Conservation (phyloP, 2,888 invertebrate species). For the Drosophila gaucha region DNA sequence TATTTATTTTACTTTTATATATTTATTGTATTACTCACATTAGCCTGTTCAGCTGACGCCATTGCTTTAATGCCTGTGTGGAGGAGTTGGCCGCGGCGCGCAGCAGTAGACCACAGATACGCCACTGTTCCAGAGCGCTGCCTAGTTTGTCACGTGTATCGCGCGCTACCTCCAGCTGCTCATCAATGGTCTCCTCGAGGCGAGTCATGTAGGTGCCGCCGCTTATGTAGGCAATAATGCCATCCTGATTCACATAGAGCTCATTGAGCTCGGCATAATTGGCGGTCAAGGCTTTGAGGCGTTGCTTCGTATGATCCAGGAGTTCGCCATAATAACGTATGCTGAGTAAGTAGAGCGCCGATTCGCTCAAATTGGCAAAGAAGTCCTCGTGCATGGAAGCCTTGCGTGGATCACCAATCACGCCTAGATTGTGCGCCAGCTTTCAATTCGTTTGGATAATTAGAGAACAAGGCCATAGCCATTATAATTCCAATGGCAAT, state of each 20-base stretch:
- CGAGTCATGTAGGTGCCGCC: slow-evolving; percentile 84
- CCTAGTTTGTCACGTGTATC: slow-evolving; percentile 84
- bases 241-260: slow-evolving; percentile 83
- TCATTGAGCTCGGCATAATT: slow-evolving; percentile 81
- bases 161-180: slow-evolving; percentile 81
- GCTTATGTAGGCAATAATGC: slow-evolving; percentile 83
- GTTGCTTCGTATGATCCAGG: slow-evolving; percentile 81
- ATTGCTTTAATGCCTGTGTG: slow-evolving; percentile 78
- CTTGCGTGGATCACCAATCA: slow-evolving; percentile 81
- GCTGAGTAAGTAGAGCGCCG: slow-evolving; percentile 76
- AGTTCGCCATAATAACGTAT: slow-evolving; percentile 81
- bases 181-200: slow-evolving; percentile 82
- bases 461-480: slow-evolving; percentile 13
- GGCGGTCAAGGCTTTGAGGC: slow-evolving; percentile 75
- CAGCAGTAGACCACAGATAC: slow-evolving; percentile 83
- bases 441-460: slow-evolving; percentile 34
- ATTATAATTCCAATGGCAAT: slow-evolving; percentile 3
- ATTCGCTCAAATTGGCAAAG: slow-evolving; percentile 83
- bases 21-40: slow-evolving; percentile 57
- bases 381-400: slow-evolving; percentile 84
- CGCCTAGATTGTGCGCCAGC: slow-evolving; percentile 82
- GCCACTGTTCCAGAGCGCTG: slow-evolving; percentile 84
- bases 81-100: slow-evolving; percentile 82
- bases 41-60: slow-evolving; percentile 72
- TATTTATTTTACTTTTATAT: not conserved